Percentiles rank a stretch among this genome's conserved stretches.
These are phyloP conservation scores for Cyanoderma ruficeps DNA, from an alignment of 2,113 vertebrate genomes.

Conservation along the genomic window DNA sequence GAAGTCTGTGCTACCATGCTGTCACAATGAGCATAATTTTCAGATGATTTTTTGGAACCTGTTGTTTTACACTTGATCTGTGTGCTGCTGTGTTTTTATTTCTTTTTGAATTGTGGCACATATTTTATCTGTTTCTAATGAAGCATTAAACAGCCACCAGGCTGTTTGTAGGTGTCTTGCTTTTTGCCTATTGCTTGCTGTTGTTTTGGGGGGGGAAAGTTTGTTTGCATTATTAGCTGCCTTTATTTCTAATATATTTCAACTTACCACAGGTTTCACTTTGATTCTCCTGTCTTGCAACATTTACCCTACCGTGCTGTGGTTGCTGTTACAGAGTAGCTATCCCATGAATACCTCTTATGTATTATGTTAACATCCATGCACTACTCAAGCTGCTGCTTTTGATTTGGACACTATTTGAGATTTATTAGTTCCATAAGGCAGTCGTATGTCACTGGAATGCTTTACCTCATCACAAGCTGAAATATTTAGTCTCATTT, in stretches of 20 bases:
- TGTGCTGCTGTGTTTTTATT: neutral
- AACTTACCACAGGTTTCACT: neutral
- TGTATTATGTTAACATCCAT: neutral
- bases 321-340: neutral
- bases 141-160: neutral
- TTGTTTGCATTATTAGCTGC: neutral
- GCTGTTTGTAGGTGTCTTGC: neutral
- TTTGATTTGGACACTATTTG: neutral
- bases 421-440: neutral
- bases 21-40: neutral
- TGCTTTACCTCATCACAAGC: neutral
- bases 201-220: neutral
- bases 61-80: neutral
- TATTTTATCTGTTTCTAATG: neutral
- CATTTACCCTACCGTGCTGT: neutral
- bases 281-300: neutral
- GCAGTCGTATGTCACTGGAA: neutral
- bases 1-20: neutral
- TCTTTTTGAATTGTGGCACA: neutral
- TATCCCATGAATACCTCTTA: neutral
- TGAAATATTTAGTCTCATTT: neutral
- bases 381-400: neutral
- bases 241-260: neutral
- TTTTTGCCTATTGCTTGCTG: neutral
- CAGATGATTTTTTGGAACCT: neutral